Evolutionary conservation across 2,113 vertebrate genomes (phyloP).

Genomic region (Arenaria interpres): DNA sequence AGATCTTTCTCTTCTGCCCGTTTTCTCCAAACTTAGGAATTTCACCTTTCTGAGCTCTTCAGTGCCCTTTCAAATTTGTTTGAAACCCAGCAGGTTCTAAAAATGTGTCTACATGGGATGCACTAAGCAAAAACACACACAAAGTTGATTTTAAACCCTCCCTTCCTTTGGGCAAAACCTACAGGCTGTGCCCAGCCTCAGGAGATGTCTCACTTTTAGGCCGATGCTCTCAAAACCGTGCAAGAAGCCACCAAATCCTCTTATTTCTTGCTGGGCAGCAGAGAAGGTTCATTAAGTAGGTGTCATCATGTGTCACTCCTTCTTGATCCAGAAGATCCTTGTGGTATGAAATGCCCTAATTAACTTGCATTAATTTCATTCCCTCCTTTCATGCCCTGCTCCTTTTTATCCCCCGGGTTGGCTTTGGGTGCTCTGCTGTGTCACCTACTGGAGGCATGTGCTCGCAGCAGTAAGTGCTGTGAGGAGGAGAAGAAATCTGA

Average conservation of each 20-base stretch:
- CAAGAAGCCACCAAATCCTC: background rate
- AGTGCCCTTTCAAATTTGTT: background rate
- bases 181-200: no score
- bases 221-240: background rate
- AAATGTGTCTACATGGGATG: rapidly evolving
- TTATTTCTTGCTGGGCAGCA: background rate
- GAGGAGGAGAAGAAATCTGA: background rate
- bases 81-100: background rate
- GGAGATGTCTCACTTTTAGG: background rate
- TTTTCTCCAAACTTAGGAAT: background rate
- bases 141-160: background rate
- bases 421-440: background rate
- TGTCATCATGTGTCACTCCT: background rate
- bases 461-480: background rate
- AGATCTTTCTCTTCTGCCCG: background rate
- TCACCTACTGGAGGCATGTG: background rate
- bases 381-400: background rate
- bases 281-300: background rate
- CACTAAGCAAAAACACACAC: background rate
- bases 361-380: background rate
- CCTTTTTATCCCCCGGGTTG: background rate
- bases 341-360: background rate
- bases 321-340: background rate
- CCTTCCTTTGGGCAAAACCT: background rate
- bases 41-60: background rate